These are phyloP conservation scores for Cygnus olor DNA, from an alignment of 2,797 vertebrate genomes.

Conservation along the genomic window DNA sequence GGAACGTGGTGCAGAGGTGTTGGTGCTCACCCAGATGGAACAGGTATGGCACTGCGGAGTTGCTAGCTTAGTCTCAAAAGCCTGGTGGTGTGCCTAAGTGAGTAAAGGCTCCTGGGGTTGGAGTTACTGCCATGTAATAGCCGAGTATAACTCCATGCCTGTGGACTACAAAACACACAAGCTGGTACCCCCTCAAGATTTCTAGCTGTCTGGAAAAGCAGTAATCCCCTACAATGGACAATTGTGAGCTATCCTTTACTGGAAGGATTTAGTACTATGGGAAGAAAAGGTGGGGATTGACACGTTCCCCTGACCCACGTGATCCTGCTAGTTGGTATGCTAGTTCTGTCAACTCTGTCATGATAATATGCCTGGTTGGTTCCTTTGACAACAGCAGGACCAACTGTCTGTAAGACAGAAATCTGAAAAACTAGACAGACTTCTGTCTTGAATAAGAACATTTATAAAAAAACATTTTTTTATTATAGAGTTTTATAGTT, in stretches of 20 bases:
- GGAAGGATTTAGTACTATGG: neutral
- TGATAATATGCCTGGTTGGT: neutral
- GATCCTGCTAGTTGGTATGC: neutral
- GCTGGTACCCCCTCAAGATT: neutral
- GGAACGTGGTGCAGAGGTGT: neutral
- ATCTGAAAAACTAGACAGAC: neutral
- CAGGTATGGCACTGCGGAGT: rapidly evolving
- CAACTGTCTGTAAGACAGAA: neutral
- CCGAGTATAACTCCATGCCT: rapidly evolving
- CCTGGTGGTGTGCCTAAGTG: neutral
- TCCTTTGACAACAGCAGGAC: neutral
- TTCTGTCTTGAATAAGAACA: neutral
- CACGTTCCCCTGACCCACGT: rapidly evolving
- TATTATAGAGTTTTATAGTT: too few species aligned
- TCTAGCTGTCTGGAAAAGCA: neutral
- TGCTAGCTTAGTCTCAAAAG: neutral
- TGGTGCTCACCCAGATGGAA: rapidly evolving
- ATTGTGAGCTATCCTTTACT: rapidly evolving
- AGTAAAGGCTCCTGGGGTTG: neutral
- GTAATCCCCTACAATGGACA: neutral
- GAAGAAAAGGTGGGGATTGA: neutral
- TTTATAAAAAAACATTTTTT: too few species aligned
- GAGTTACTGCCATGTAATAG: neutral
- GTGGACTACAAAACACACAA: rapidly evolving
- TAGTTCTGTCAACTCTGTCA: neutral